These are phyloP conservation scores for Macropodus opercularis DNA, from an alignment of 2,797 vertebrate species.

Conservation along the genomic window DNA sequence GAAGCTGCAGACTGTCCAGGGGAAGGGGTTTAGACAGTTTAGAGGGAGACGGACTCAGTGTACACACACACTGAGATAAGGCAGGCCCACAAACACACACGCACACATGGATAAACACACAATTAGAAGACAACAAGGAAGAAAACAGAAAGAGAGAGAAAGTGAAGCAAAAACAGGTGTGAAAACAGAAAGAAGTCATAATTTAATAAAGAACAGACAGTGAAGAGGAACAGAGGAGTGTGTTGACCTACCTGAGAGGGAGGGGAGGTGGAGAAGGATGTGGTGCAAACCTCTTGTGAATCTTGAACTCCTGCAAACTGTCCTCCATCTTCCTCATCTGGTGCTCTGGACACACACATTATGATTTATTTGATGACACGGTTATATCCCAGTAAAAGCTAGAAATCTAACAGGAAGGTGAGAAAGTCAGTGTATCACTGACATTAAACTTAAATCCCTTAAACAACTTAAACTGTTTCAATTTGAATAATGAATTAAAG, in stretches of 20 bases:
- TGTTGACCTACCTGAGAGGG: slow-evolving; percentile 89
- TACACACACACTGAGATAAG: slow-evolving; percentile 91
- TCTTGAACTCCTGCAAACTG: slow-evolving; percentile 90
- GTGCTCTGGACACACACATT: slow-evolving; percentile 75
- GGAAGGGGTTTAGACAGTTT: slow-evolving; percentile 93
- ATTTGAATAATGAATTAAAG: not conserved
- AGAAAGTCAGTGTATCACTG: no score
- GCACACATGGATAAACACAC: slow-evolving; percentile 7
- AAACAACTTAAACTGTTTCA: not conserved
- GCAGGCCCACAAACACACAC: slow-evolving; percentile 57
- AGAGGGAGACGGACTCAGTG: slow-evolving; percentile 94
- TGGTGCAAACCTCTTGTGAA: slow-evolving; percentile 97
- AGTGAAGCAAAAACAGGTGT: slow-evolving; percentile 52
- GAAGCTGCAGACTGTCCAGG: slow-evolving; percentile 94
- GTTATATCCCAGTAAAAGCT: not conserved
- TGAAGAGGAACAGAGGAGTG: not conserved
- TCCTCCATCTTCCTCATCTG: slow-evolving; percentile 87
- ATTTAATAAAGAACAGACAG: slow-evolving; percentile 17
- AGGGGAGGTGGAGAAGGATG: slow-evolving; percentile 98
- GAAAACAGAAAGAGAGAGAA: slow-evolving; percentile 53
- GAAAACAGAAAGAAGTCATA: slow-evolving; percentile 35
- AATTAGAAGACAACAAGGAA: slow-evolving; percentile 25
- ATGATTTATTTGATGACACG: not conserved
- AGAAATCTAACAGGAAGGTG: not conserved
- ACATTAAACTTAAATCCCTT: not conserved